These are phyloP conservation scores for Agrotis exclamationis DNA, from an alignment of 2,888 invertebrate species.

Conservation along the genomic window DNA sequence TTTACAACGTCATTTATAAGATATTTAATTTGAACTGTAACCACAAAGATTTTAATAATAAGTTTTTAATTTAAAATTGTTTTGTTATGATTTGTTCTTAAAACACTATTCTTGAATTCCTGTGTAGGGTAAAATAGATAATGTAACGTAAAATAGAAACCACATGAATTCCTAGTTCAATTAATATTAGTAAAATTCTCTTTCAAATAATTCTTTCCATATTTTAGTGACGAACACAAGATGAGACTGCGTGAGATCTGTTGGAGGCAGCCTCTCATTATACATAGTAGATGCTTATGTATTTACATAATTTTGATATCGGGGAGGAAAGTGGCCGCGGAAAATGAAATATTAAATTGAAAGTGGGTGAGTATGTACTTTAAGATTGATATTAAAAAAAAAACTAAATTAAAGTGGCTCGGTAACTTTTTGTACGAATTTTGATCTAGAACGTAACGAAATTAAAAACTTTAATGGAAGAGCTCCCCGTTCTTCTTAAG, in stretches of 20 bases:
- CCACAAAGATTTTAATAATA: too few relatives aligned
- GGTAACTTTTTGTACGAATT: neutral
- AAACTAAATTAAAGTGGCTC: neutral
- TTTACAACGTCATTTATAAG: too few relatives aligned
- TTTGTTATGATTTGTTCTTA: too few relatives aligned
- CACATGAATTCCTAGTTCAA: too few relatives aligned
- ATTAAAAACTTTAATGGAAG: neutral
- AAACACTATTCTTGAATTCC: too few relatives aligned
- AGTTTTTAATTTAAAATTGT: too few relatives aligned
- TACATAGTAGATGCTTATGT: neutral
- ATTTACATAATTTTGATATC: neutral
- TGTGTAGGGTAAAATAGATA: too few relatives aligned
- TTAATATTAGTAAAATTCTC: too few relatives aligned
- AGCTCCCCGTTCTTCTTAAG: too few relatives aligned
- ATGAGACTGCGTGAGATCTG: slow-evolving; percentile 11
- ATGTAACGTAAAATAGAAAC: too few relatives aligned
- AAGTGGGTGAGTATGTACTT: neutral
- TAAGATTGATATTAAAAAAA: neutral
- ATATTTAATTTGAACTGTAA: too few relatives aligned
- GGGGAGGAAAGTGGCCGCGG: neutral
- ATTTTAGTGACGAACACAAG: slow-evolving; percentile 1
- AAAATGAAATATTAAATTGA: slow-evolving; percentile 6
- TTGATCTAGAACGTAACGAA: neutral
- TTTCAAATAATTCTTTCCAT: neutral
- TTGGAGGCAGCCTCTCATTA: slow-evolving; percentile 9